Base-by-base conservation (phyloP, 1,140 invertebrate genomes). In the Anagrus nilaparvatae region DNA sequence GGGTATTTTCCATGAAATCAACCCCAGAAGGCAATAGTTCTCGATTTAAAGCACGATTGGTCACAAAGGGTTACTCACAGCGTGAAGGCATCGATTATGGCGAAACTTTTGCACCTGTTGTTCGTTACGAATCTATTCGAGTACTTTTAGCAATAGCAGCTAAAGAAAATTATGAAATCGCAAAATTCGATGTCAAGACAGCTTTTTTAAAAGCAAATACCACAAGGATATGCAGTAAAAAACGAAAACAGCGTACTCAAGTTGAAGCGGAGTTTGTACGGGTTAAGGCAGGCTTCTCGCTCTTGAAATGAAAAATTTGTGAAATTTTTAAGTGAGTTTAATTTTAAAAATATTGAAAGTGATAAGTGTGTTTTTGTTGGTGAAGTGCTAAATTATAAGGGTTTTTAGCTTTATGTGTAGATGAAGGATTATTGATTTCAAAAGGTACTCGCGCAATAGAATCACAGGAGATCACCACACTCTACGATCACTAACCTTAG, bases 261-360 rank as follows among this genome's bases (percentile, higher is more conserved):
- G 14, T 28, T 54, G 33, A 52, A 52, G 18, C 50, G 40, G 33
- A 25, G 43, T 5, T 29, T 54, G 6, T 54, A 49, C 20, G 50
- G 51, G 0, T 29, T 54, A 8, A 55, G 49, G 40, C 45, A 45
- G 36, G 24, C 44, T 0, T 40, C 43, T 1, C 41, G 46, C 8
- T 46, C 29, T 12, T 53, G 48, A 47, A 47, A 55, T 28, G 43
- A 46, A 10, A 43, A 45, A 40, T 35, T 55, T 19, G 12, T 43
- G 25, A 7, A 21, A 3, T 46, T 44, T 27, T 14, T 51, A 3
- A 28, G 42, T 19, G 27, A 43, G 27, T 31, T 46, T 1, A 43
- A 37, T 16, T 43, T 56, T 13, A n/a, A 19, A 8, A 23, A 43
- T n/a, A 46, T 34, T 17, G 23, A 20, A 0, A 43, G 45, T 5